Percentiles rank a stretch among this genome's conserved stretches.
Evolutionary conservation across 2,888 invertebrate species (phyloP).

Genomic region (Torymus auratus): DNA sequence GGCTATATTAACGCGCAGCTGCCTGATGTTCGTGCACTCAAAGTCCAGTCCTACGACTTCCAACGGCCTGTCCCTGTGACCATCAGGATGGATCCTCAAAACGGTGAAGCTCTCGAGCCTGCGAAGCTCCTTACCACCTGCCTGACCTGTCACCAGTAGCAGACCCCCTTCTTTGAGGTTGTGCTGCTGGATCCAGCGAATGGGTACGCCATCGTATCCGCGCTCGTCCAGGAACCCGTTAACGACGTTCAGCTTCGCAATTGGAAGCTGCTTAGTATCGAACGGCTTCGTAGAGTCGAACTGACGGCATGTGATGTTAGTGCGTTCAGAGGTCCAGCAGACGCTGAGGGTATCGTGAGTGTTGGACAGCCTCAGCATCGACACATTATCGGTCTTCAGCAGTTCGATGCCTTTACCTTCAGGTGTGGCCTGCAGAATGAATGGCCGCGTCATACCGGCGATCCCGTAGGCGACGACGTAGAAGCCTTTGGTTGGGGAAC

Average conservation of each 20-base stretch:
- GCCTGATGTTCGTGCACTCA: neutral
- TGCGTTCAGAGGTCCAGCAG: constrained; percentile 26
- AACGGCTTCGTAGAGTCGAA: neutral
- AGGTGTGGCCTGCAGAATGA: neutral
- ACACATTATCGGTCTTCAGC: neutral
- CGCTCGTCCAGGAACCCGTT: constrained; percentile 22
- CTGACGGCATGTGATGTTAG: constrained; percentile 41
- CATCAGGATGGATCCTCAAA: constrained; percentile 27
- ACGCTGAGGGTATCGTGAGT: neutral
- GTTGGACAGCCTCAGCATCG: constrained; percentile 4
- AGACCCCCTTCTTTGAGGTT: constrained; percentile 36
- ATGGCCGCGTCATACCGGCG: neutral
- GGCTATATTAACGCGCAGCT: constrained; percentile 12
- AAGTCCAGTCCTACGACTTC: constrained; percentile 18
- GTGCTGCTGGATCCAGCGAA: constrained; percentile 35
- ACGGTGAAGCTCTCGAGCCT: constrained; percentile 32
- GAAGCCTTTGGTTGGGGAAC: neutral
- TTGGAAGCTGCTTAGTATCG: too few relatives aligned
- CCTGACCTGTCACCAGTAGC: constrained; percentile 30
- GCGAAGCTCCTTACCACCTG: neutral
- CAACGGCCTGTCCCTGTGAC: constrained; percentile 14
- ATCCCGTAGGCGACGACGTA: constrained; percentile 1
- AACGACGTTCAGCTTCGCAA: neutral
- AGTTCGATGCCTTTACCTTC: constrained; percentile 33
- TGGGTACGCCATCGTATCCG: neutral